phyloP scores from a whole-genome alignment of 2,888 invertebrate genomes.

The Melipona bicolor region DNA sequence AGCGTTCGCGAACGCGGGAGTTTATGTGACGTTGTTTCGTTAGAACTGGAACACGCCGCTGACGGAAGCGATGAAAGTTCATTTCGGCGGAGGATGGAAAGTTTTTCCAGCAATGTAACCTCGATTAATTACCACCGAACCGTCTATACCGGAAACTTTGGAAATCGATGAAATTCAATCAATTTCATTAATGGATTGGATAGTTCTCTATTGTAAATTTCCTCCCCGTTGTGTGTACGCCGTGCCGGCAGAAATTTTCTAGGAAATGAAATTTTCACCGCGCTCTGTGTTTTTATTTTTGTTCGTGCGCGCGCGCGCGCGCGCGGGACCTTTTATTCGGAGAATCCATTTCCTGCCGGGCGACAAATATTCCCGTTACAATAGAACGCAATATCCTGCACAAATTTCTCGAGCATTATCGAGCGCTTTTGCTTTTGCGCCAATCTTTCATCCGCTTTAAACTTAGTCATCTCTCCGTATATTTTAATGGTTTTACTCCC shows the following conservation, averaged over 20 bases:
- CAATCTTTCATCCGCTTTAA: neutral
- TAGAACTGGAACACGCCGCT: neutral
- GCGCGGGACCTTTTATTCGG: constrained; percentile 22
- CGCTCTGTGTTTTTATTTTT: neutral
- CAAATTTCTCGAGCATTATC: constrained; percentile 4
- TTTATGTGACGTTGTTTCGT: constrained; percentile 25
- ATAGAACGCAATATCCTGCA: constrained; percentile 14
- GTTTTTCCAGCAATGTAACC: neutral
- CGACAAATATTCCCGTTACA: constrained; percentile 18
- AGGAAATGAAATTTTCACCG: constrained; percentile 44
- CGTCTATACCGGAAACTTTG: neutral
- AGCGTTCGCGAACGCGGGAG: constrained; percentile 8
- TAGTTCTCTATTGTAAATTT: constrained; percentile 14
- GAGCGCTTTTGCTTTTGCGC: neutral
- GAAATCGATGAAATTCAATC: constrained; percentile 23
- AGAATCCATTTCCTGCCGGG: constrained; percentile 20
- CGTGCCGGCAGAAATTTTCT: neutral
- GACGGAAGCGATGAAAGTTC: neutral
- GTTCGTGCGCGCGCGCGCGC: neutral
- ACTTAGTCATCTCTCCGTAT: neutral
- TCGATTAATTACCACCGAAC: constrained; percentile 7
- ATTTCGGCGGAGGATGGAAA: neutral
- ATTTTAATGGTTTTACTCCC: neutral
- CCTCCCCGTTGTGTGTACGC: neutral
- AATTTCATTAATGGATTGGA: constrained; percentile 38